Conservation (phyloP, 2,113 vertebrate genomes). For the Nesogale talazaci region DNA sequence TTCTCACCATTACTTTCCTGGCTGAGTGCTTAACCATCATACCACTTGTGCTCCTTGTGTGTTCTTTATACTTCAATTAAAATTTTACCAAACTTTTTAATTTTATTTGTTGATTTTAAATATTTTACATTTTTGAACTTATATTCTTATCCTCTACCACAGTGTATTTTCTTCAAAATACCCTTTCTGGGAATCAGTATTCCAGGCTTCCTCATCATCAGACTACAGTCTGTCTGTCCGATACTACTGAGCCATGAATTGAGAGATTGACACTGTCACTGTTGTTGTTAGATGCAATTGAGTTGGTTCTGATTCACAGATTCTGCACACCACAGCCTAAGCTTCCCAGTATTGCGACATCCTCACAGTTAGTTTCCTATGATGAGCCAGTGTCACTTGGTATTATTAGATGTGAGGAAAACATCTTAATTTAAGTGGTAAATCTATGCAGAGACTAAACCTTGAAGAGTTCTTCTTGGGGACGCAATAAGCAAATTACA, state of each 20-base stretch:
- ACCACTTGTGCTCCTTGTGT: not conserved
- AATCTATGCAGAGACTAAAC: not conserved
- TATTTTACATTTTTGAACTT: not conserved
- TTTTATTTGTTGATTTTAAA: not conserved
- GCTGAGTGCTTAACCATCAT: not conserved
- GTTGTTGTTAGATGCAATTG: too few relatives aligned
- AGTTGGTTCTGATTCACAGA: too few relatives aligned
- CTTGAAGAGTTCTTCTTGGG: constrained; percentile 20
- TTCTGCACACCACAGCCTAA: too few relatives aligned
- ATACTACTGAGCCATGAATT: not conserved
- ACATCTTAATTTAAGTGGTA: not conserved
- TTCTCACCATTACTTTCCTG: not conserved
- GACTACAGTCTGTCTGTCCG: not conserved
- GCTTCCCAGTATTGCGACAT: too few relatives aligned
- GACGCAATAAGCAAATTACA: constrained; percentile 19
- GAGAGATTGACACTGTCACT: too few relatives aligned
- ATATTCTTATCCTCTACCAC: not conserved
- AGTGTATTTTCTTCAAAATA: not conserved
- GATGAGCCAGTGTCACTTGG: not conserved
- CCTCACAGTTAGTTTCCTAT: too few relatives aligned
- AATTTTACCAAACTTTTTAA: constrained; percentile 25
- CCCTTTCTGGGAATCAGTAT: not conserved
- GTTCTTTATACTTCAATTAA: not conserved
- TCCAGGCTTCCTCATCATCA: not conserved
- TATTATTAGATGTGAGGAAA: not conserved